Evolutionary conservation across 2,797 vertebrate genomes (phyloP), one percentile per base, ranked within the genome.

Genomic region (Melanogrammus aeglefinus): DNA sequence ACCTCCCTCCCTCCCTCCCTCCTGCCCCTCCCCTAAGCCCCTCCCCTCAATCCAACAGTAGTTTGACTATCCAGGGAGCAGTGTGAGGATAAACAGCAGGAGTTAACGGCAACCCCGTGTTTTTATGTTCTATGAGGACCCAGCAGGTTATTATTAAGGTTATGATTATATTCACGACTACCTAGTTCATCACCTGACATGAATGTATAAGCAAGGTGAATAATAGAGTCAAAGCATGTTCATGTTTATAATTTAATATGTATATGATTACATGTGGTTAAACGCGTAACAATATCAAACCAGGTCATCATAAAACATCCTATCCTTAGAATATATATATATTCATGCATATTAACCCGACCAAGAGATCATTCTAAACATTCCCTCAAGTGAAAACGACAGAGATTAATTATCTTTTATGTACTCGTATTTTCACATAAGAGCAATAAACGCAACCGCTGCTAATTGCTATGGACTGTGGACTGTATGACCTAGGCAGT

Each of bases 11-110:
- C 78, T 72, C 2, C 78, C n/a, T n/a, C n/a, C n/a, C n/a, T n/a
- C n/a, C n/a, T n/a, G n/a, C n/a, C n/a, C n/a, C n/a, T n/a, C n/a
- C 74, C 88, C 86, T 87, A 83, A 82, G 82, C 80, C 44, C 74
- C 70, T 75, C 75, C 78, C 82, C 82, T 39, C 38, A 39, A 39
- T 39, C 38, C 38, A 39, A 39, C 38, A 39, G 38, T 39, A 10
- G 2, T 10, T 39, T 1, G 38, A 10, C 38, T 39, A 39, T 39
- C 38, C 8, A 39, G 38, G 38, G 38, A 9, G 38, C 38, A 39
- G 38, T 10, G 38, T 39, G 8, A 39, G 38, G 38, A 39, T 39
- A 39, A 39, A 9, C 38, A 9, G 36, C 8, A 39, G 9, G 38
- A 39, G 38, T 39, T 39, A 39, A 39, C 38, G 12, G 9, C 38